Percentiles rank a stretch among this genome's conserved stretches.
Evolutionary conservation across 1,140 invertebrate species (phyloP).

Genomic region (Psilanteris sp.): DNA sequence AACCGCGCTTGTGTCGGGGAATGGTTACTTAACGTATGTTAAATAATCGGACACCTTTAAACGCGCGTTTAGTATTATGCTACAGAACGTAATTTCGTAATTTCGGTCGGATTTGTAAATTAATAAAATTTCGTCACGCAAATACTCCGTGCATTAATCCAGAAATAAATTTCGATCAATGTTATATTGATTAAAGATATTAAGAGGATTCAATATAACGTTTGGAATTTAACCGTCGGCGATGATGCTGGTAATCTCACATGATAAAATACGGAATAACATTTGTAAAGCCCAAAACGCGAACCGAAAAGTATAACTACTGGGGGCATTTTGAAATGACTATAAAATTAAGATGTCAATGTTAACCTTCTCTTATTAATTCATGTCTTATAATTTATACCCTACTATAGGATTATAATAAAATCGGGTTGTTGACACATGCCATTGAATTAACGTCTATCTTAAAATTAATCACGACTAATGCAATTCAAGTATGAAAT

Average conservation of each 20-base stretch:
- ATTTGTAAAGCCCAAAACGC: slow-evolving; percentile 26
- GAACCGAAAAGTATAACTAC: slow-evolving; percentile 30
- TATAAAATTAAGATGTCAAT: slow-evolving; percentile 59
- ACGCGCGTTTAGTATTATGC: too few relatives aligned
- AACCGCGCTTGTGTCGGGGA: too few relatives aligned
- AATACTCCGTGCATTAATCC: slow-evolving; percentile 22
- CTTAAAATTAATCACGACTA: too few relatives aligned
- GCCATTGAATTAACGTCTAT: too few relatives aligned
- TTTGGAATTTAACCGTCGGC: too few relatives aligned
- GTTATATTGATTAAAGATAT: slow-evolving; percentile 46
- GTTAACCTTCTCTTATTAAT: slow-evolving; percentile 43
- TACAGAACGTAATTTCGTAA: not conserved
- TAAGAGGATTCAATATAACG: slow-evolving; percentile 12
- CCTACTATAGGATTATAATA: slow-evolving; percentile 55
- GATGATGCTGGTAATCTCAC: slow-evolving; percentile 29
- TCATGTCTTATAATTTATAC: slow-evolving; percentile 35
- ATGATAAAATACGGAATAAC: slow-evolving; percentile 40
- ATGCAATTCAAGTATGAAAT: too few relatives aligned
- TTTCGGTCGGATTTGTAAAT: slow-evolving; percentile 1
- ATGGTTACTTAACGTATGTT: too few relatives aligned
- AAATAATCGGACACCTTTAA: too few relatives aligned
- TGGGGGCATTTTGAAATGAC: slow-evolving; percentile 30
- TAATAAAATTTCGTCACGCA: not conserved
- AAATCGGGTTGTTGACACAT: slow-evolving; percentile 44
- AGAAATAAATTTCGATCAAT: slow-evolving; percentile 45